Base-by-base conservation (phyloP, 2,113 vertebrate species). In the Pachyramphus minor region DNA sequence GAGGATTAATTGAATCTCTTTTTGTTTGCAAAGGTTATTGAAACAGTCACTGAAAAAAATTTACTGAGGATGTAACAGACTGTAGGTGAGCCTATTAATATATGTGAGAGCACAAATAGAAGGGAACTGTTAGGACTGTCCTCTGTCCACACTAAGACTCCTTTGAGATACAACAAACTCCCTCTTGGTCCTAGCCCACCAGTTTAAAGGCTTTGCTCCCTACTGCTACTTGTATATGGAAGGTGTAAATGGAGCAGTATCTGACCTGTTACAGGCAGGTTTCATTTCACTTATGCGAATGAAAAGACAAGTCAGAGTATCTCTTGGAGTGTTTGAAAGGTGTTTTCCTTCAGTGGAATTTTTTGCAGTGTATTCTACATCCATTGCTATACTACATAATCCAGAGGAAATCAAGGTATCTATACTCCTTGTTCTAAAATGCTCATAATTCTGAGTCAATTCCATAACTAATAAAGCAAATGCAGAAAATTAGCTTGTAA, bases 331-430 rank as follows among this genome's bases (percentile, higher is more conserved):
- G 3, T 78, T 56, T 37, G 30, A 79, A 84, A 62, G 23, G 8
- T 60, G 8, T 45, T 87, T 60, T 42, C 14, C 31, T 73, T 74
- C 28, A 19, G 21, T 45, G 28, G 35, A 50, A 5, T 21, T 81
- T 74, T 93, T 80, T 84, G 27, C 9, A 6, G 33, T 50, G 8
- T 39, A 3, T 93, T 71, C 31, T 93, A 10, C 41, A 18, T 35
- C 37, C 53, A 5, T 50, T 56, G 30, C 33, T 42, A 11, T 24
- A 15, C 24, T 52, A 6, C 0, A 0, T 78, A 78, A 84, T 76
- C 25, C 53, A 75, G 64, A 55, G 59, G 30, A 80, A 93, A 69
- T 37, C 31, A 60, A 86, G 42, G 8, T 41, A 75, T 58, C 21
- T 8, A 8, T 41, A 28, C 22, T 30, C 35, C 8, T 68, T 77